Evolutionary conservation across 2,797 vertebrate species (phyloP), one percentile per base, ranked within the genome.

Genomic region (Neosilurus mollespiculum): DNA sequence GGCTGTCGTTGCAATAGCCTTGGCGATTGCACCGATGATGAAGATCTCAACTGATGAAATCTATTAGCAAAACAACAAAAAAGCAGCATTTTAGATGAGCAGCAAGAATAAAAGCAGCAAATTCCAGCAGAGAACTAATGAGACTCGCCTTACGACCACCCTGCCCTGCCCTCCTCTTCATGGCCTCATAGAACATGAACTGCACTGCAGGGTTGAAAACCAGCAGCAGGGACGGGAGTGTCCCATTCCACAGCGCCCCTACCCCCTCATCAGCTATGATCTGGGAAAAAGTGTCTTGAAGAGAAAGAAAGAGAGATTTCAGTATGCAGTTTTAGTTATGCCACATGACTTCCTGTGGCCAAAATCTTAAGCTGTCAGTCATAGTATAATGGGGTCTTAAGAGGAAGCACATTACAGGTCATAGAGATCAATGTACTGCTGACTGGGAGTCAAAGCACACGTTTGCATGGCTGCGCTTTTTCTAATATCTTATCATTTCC

Each of bases 141-240:
- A 1, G 14, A 1, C 83, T 88, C 80, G 94, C 95, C 92, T 89
- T 94, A 64, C 67, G 92, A 62, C 92, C 93, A 30, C 92, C 92
- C 51, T 22, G 88, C 67, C 92, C 92, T 0, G 93, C 93, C 87
- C 71, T 93, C 86, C 95, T 93, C 88, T 96, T 96, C 94, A 96
- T 92, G 72, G 92, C 93, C 86, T 96, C 95, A 51, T 96, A 96
- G 89, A 95, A 87, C 94, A 94, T 95, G 91, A 96, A 95, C 91
- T 95, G 95, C 11, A 96, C 87, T 0, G 95, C 95, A 1, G 95
- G 95, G 89, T 96, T 96, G 83, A 94, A 91, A 78, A 95, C 94
- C 30, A 96, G 93, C 84, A 95, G 88, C 37, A 96, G 93, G 2
- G 95, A 96, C 0, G 95, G 95, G 86, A 96, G 90, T 0, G 89